A percentile compares a stretch with the other conserved stretches of the same genome.
Conservation (phyloP, 2,888 invertebrate species). For the Tachina lurida region DNA sequence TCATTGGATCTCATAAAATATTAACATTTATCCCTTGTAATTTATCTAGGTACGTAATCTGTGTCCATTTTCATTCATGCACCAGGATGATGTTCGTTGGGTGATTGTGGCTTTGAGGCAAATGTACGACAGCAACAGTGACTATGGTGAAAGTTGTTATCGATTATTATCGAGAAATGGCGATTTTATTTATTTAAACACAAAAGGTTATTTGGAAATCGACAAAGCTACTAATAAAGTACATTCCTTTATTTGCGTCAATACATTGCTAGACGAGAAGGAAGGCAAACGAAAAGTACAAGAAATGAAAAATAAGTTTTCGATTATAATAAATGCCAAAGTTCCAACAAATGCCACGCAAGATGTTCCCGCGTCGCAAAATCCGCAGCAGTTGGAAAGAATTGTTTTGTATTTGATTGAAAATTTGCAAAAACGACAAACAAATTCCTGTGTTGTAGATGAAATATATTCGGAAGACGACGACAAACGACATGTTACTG, state of each 20-base stretch:
- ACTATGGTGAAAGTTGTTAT: conserved; percentile 93
- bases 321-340: conserved; percentile 86
- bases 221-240: conserved; percentile 89
- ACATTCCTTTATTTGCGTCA: conserved; percentile 93
- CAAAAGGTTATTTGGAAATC: conserved; percentile 92
- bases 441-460: conserved; percentile 68
- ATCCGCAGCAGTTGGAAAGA: conserved; percentile 88
- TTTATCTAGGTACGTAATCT: conserved; percentile 87
- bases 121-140: conserved; percentile 93
- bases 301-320: conserved; percentile 92
- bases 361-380: conserved; percentile 85
- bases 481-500: conserved; percentile 70
- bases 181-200: conserved; percentile 92
- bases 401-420: conserved; percentile 89
- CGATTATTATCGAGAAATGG: conserved; percentile 91
- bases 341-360: conserved; percentile 81
- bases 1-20: background rate
- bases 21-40: background rate
- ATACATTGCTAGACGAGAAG: conserved; percentile 89
- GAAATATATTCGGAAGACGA: conserved; percentile 67
- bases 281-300: conserved; percentile 89
- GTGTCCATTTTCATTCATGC: conserved; percentile 95
- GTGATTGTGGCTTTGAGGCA: conserved; percentile 93
- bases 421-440: conserved; percentile 81
- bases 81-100: conserved; percentile 94